A percentile compares a stretch with the other conserved stretches of the same genome.
phyloP scores from a whole-genome alignment of 2,888 invertebrate species.

The Buathra laborator region DNA sequence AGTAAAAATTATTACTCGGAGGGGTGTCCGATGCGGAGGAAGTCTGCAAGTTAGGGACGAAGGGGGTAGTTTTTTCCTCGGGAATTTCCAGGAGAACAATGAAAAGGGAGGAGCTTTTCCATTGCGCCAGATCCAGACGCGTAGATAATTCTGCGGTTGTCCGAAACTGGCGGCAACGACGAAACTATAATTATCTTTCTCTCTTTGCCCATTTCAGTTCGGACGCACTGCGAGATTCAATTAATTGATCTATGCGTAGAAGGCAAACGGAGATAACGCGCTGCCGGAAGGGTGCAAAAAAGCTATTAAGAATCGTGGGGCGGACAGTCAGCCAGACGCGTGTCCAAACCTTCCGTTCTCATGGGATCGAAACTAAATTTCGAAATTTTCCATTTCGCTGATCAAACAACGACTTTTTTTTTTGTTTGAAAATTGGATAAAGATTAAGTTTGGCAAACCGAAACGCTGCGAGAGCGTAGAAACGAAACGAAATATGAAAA shows the following conservation, averaged over 20 bases:
- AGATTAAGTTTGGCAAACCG: not conserved
- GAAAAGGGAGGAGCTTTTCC: slow-evolving; percentile 40
- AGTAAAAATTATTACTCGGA: slow-evolving; percentile 60
- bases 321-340: slow-evolving; percentile 47
- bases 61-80: slow-evolving; percentile 13
- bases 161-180: slow-evolving; percentile 11
- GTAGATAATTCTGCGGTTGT: slow-evolving; percentile 56
- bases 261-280: not conserved
- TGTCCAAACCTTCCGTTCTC: slow-evolving; percentile 54
- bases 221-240: slow-evolving; percentile 48
- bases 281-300: slow-evolving; percentile 24
- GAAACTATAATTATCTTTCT: slow-evolving; percentile 1
- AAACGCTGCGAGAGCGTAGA: not conserved
- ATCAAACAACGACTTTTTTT: slow-evolving; percentile 63
- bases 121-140: slow-evolving; percentile 64
- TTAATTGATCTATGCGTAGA: slow-evolving; percentile 42
- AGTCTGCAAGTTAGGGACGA: not conserved
- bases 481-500: slow-evolving; percentile 70
- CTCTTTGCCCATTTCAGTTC: slow-evolving; percentile 18
- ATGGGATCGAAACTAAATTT: slow-evolving; percentile 47
- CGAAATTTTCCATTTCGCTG: slow-evolving; percentile 63
- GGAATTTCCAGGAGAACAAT: slow-evolving; percentile 26
- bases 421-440: slow-evolving; percentile 42
- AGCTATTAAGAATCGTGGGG: slow-evolving; percentile 24
- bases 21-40: slow-evolving; percentile 39